phyloP scores from a whole-genome alignment of 2,797 vertebrate species.

The Coreius guichenoti region DNA sequence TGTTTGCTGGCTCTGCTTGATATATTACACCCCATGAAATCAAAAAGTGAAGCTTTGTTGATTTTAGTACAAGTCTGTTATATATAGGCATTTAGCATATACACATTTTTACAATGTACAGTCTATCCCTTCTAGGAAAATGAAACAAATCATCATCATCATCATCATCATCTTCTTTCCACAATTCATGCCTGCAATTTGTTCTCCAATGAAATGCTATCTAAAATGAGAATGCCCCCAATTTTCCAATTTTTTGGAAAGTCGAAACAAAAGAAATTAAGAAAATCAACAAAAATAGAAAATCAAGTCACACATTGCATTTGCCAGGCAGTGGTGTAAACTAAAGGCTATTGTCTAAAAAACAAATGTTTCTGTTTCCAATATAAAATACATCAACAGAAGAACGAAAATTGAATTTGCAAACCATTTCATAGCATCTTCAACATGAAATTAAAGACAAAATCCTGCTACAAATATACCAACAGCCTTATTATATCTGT shows the following conservation, averaged over 20 bases:
- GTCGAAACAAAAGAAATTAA: background rate
- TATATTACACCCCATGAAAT: conserved; percentile 2
- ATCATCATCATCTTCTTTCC: too few relatives aligned
- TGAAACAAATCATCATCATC: background rate
- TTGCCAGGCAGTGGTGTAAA: background rate
- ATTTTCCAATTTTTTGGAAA: background rate
- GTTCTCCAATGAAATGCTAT: background rate
- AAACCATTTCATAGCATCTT: background rate
- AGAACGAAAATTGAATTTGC: background rate
- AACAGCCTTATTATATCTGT: conserved; percentile 4
- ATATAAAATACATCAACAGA: background rate
- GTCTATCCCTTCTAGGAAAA: background rate
- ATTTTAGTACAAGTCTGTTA: conserved; percentile 10
- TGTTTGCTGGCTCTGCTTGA: background rate
- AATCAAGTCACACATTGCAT: background rate
- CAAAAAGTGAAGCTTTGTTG: conserved; percentile 13
- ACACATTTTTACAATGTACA: background rate
- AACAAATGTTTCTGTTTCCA: background rate
- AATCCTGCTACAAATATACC: background rate
- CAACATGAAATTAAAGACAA: background rate
- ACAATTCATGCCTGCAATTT: too few relatives aligned
- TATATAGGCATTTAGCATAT: background rate
- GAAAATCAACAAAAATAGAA: too few relatives aligned
- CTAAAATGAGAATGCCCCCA: background rate
- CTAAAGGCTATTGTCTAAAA: background rate